phyloP scores from a whole-genome alignment of 2,113 vertebrate species.

The Narcine bancroftii region DNA sequence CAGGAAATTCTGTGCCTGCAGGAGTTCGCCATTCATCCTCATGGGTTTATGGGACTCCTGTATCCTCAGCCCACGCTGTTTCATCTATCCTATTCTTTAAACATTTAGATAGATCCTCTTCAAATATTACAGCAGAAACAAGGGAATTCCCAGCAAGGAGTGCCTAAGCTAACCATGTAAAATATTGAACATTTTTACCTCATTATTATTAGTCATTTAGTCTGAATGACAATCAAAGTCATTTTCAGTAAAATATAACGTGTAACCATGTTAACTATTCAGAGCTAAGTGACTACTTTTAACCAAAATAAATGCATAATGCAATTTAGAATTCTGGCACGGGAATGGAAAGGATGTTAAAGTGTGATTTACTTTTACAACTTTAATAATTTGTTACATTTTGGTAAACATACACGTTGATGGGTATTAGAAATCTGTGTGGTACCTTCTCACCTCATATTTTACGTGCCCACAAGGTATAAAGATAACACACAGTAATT shows the following conservation, averaged over 20 bases:
- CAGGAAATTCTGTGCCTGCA: background rate
- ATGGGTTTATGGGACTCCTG: slow-evolving; percentile 16
- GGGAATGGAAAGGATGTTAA: background rate
- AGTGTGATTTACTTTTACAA: no score
- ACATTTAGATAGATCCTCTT: slow-evolving; percentile 18
- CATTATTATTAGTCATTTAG: slow-evolving; percentile 35
- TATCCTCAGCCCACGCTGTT: background rate
- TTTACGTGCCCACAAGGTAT: background rate
- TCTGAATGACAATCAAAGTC: slow-evolving; percentile 36
- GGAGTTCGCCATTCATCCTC: background rate
- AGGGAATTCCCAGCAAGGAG: slow-evolving; percentile 27
- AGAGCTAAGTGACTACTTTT: background rate
- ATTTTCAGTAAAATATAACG: slow-evolving; percentile 26
- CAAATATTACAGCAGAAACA: slow-evolving; percentile 32
- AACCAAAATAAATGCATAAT: background rate
- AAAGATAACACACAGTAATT: background rate
- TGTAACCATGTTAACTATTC: background rate
- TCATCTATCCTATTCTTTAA: slow-evolving; percentile 20
- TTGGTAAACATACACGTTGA: background rate
- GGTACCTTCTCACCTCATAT: background rate
- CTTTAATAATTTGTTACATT: background rate
- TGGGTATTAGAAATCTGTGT: background rate
- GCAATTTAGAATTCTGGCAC: background rate
- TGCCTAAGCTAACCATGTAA: slow-evolving; percentile 3
- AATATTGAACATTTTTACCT: slow-evolving; percentile 36